Evolutionary conservation across 2,888 invertebrate genomes (phyloP), one percentile per base, ranked within the genome.

Genomic region (Silvanus unidentatus): DNA sequence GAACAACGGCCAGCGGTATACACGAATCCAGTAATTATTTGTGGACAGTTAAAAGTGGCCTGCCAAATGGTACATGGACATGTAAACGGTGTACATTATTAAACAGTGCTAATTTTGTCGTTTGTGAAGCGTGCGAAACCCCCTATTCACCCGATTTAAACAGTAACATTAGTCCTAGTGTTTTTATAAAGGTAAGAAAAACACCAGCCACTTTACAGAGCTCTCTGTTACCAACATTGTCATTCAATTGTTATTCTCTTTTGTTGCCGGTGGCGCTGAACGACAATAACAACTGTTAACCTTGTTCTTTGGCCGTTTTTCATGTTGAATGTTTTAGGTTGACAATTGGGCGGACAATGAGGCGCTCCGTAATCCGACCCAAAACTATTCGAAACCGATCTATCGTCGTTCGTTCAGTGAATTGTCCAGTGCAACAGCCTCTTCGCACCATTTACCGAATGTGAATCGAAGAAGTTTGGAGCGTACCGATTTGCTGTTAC

Each of bases 111-210:
- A 77, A 78, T 16, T 74, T 78, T 48, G 77, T 79, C 4, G 77
- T 82, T 48, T 89, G 89, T 67, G 84, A 84, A 58, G 84, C 86
- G 0, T 89, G 89, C 60, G 78, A 86, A 57, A 79, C 85, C 0
- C 87, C 87, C 0, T 70, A 64, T 49, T 57, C 61, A 34, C 65
- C 69, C 12, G 71, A 72, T 65, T 59, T 66, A 40, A 71, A 71
- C 54, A 70, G 69, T 50, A 71, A 71, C 57, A 57, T 70, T 41
- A 68, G 64, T 52, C 68, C 70, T 10, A 68, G 70, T 55, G 77
- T 79, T 38, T 72, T 72, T 47, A 71, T 72, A 43, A 72, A 71
- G 66, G 71, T 70, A 63, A 57, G 58, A 32, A 32, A 32, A n/a
- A 32, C 32, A 12, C n/a, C n/a, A n/a, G n/a, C n/a, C n/a, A n/a